Percentiles rank a stretch among this genome's conserved stretches.
Evolutionary conservation across 2,888 invertebrate species (phyloP).

Genomic region (Heliconius hortense): DNA sequence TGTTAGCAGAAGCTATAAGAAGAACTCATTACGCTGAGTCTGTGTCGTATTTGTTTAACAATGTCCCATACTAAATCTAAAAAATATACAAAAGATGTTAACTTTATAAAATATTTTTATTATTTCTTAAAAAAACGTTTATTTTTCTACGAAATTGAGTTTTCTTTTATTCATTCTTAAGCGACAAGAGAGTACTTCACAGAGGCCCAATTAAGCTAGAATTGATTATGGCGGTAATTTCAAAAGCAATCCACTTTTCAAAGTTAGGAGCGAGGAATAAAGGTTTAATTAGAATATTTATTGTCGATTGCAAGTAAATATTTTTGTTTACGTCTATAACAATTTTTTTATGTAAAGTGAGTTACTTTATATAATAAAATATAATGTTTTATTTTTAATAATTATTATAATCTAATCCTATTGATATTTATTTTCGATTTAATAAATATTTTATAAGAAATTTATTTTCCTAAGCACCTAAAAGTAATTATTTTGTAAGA

Average conservation of each 20-base stretch:
- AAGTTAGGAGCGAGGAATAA: neutral
- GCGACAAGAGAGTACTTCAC: neutral
- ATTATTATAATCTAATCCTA: too few relatives aligned
- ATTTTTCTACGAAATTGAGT: neutral
- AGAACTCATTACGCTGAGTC: constrained; percentile 99
- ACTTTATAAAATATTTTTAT: neutral
- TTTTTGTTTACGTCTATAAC: neutral
- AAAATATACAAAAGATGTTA: neutral
- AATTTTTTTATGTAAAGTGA: neutral
- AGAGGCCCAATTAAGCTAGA: neutral
- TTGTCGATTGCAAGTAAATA: neutral
- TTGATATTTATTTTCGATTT: too few relatives aligned
- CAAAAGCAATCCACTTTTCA: neutral
- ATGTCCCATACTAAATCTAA: constrained; percentile 91
- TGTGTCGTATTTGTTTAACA: constrained; percentile 98
- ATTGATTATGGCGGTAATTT: neutral
- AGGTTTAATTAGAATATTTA: neutral
- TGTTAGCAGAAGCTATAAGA: constrained; percentile 99
- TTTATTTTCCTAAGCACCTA: too few relatives aligned
- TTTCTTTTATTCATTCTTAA: neutral
- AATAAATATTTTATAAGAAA: too few relatives aligned
- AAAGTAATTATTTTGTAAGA: too few relatives aligned
- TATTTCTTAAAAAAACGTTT: neutral
- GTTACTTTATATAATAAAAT: too few relatives aligned
- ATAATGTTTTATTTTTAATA: too few relatives aligned